A percentile compares a stretch with the other conserved stretches of the same genome.
Conservation (phyloP, 2,113 vertebrate species). For the Onychostruthus taczanowskii region DNA sequence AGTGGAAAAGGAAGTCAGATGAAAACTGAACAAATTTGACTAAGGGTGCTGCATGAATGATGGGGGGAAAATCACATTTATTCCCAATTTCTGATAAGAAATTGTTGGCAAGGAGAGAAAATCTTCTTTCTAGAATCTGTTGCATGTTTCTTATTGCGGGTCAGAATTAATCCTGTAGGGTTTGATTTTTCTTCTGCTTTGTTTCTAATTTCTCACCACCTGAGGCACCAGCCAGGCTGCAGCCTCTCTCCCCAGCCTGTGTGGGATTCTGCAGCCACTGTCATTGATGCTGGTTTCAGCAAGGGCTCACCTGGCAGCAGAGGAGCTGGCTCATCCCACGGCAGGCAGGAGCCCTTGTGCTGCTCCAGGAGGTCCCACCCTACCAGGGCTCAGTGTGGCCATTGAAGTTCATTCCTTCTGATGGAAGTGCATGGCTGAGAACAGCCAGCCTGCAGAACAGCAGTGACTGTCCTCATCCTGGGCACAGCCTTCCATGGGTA, state of each 20-base stretch:
- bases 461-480: background rate
- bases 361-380: background rate
- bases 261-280: background rate
- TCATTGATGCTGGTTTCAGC: accelerated
- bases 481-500: background rate
- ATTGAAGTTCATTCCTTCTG: background rate
- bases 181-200: background rate
- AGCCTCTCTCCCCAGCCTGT: background rate
- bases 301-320: background rate
- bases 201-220: background rate
- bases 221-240: background rate
- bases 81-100: background rate
- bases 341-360: accelerated
- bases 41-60: background rate
- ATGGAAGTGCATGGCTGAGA: background rate
- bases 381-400: background rate
- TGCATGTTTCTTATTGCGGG: background rate
- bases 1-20: background rate
- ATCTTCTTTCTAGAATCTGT: background rate
- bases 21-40: background rate
- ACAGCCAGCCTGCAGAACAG: background rate
- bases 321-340: accelerated
- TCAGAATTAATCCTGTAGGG: background rate
- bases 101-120: background rate
- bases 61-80: background rate